Conservation (phyloP, 1,140 invertebrate species). For the Ips typographus region DNA sequence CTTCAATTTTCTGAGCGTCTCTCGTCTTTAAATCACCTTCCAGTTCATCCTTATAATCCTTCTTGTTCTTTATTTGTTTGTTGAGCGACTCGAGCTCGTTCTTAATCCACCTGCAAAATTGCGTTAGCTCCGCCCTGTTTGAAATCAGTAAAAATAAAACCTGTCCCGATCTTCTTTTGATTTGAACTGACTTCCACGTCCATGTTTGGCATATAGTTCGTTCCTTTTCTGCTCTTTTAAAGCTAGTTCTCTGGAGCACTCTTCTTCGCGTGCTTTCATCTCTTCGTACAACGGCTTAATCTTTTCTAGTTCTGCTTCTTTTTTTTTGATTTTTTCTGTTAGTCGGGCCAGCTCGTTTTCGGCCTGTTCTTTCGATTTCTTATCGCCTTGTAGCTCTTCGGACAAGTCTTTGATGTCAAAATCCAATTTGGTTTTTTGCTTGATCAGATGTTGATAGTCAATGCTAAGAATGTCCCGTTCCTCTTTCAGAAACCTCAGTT, state of each 20-base stretch:
- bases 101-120: constrained; percentile 76
- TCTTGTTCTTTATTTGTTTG: constrained; percentile 88
- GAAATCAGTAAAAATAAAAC: constrained; percentile 1
- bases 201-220: constrained; percentile 98
- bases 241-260: constrained; percentile 80
- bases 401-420: constrained; percentile 92
- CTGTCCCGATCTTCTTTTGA: constrained; percentile 93
- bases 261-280: constrained; percentile 91
- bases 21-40: constrained; percentile 79
- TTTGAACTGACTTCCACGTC: constrained; percentile 94
- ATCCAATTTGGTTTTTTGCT: constrained; percentile 95
- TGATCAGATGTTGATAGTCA: constrained; percentile 91
- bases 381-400: constrained; percentile 93
- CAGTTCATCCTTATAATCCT: constrained; percentile 82
- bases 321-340: constrained; percentile 84
- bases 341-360: constrained; percentile 89
- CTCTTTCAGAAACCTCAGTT: constrained; percentile 83
- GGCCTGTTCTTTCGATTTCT: constrained; percentile 87
- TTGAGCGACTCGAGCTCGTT: constrained; percentile 89
- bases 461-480: constrained; percentile 88
- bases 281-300: constrained; percentile 92
- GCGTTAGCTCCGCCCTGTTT: neutral
- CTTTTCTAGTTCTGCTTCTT: constrained; percentile 84
- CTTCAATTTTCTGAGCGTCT: constrained; percentile 80
- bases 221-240: constrained; percentile 98